Evolutionary conservation across 2,113 vertebrate species (phyloP), one percentile per base, ranked within the genome.

Genomic region (Phylloscopus trochilus): DNA sequence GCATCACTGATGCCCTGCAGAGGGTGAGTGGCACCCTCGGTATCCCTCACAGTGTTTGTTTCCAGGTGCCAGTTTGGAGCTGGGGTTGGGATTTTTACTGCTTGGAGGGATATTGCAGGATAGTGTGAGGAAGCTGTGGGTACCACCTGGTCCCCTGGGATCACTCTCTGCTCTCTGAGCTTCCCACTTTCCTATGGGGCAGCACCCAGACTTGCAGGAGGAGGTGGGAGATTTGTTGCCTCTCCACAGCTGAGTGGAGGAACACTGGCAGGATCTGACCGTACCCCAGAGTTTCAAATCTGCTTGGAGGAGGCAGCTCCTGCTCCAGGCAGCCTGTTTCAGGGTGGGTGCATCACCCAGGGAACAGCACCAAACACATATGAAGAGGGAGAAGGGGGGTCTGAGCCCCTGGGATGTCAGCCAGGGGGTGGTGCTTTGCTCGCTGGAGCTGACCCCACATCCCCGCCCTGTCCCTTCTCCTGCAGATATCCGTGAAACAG

Each of bases 401-500:
- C 17, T 1, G 9, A 73, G 67, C 6, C 5, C 18, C 26, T 2
- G 33, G 16, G 47, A 9, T 60, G 19, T 26, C 3, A 49, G 3
- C 47, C 1, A 1, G 22, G 11, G 39, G 9, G 13, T 39, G 35
- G 14, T 47, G 60, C 74, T 89, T 72, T 66, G 8, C 59, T 70
- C 31, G 43, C 73, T 41, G 37, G 44, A 86, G 55, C 47, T 88
- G 83, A 83, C 21, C 43, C 47, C 1, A 0, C 52, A 24, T 56
- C 66, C 47, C 0, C 0, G 11, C 13, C 30, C 47, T 66, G 23
- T 44, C 46, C 26, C 2, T 78, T 84, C 56, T 78, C 60, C 67
- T 64, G 37, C 97, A 99, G 99, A 99, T 94, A 99, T 99, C 94
- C 98, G 99, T 60, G 99, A 99, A 97, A 99, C 99, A 1, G 99